phyloP scores from a whole-genome alignment of 2,113 vertebrate genomes.

The Epinephelus fuscoguttatus region DNA sequence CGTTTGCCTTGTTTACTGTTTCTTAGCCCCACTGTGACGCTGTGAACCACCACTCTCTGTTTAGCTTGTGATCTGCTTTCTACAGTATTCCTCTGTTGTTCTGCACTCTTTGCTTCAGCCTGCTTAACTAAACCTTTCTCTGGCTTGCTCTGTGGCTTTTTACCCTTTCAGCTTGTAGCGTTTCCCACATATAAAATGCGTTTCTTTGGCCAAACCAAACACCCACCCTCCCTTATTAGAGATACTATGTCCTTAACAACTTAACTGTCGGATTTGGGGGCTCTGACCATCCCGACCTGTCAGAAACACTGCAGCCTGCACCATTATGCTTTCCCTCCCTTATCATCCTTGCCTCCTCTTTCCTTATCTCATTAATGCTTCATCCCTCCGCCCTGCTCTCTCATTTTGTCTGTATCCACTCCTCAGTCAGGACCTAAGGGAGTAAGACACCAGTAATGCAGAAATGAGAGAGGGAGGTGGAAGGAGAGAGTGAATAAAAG shows the following conservation, averaged over 20 bases:
- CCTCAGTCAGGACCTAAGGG: constrained; percentile 29
- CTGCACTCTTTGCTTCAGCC: neutral
- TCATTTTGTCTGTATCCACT: constrained; percentile 23
- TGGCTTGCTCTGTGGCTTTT: neutral
- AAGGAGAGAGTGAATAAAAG: neutral
- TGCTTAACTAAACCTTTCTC: constrained; percentile 5
- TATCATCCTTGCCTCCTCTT: neutral
- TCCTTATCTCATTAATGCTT: constrained; percentile 37
- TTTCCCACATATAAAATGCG: neutral
- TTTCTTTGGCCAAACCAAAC: neutral
- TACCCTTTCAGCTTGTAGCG: neutral
- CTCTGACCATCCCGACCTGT: neutral
- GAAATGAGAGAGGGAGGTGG: neutral
- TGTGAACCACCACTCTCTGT: constrained; percentile 15
- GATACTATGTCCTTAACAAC: neutral
- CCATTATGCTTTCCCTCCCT: neutral
- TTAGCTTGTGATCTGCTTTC: constrained; percentile 18
- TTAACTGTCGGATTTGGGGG: constrained; percentile 10
- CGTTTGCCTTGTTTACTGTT: constrained; percentile 33
- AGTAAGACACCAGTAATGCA: constrained; percentile 20
- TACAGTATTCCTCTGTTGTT: constrained; percentile 12
- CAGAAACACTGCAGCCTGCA: neutral
- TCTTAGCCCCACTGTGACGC: constrained; percentile 26
- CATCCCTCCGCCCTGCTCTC: constrained; percentile 15
- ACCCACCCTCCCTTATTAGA: neutral